phyloP scores from a whole-genome alignment of 2,797 vertebrate species.

The Picus viridis region DNA sequence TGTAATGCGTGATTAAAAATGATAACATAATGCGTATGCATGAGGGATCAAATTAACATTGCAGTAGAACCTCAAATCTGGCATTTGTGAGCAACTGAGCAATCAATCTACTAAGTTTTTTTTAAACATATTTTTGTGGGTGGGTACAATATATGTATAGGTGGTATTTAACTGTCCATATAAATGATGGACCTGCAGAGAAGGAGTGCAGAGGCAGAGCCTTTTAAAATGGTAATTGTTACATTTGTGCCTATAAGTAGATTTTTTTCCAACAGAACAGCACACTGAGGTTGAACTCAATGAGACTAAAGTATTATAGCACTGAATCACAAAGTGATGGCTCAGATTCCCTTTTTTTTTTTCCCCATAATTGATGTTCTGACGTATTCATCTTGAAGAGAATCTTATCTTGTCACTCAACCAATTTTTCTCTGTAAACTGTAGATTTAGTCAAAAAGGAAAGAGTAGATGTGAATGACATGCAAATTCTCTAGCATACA shows the following conservation, averaged over 20 bases:
- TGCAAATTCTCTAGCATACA: neutral
- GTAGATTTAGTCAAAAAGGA: neutral
- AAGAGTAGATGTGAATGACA: neutral
- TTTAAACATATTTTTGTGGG: neutral
- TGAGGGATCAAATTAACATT: neutral
- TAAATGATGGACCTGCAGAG: neutral
- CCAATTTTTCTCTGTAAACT: neutral
- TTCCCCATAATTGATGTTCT: neutral
- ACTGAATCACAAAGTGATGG: neutral
- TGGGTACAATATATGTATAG: neutral
- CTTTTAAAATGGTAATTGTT: neutral
- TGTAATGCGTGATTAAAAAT: conserved; percentile 27
- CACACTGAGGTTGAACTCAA: neutral
- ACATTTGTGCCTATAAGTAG: neutral
- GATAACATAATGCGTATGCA: conserved; percentile 5
- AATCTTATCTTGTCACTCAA: neutral
- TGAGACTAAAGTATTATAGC: neutral
- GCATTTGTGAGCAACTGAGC: neutral
- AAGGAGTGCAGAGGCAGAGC: neutral
- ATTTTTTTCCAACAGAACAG: neutral
- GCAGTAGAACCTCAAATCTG: neutral
- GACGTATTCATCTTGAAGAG: neutral
- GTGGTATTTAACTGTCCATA: neutral
- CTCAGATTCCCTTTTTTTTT: neutral
- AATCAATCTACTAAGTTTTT: neutral